Evolutionary conservation across 2,888 invertebrate genomes (phyloP), one percentile per base, ranked within the genome.

Genomic region (Teleogryllus oceanicus): DNA sequence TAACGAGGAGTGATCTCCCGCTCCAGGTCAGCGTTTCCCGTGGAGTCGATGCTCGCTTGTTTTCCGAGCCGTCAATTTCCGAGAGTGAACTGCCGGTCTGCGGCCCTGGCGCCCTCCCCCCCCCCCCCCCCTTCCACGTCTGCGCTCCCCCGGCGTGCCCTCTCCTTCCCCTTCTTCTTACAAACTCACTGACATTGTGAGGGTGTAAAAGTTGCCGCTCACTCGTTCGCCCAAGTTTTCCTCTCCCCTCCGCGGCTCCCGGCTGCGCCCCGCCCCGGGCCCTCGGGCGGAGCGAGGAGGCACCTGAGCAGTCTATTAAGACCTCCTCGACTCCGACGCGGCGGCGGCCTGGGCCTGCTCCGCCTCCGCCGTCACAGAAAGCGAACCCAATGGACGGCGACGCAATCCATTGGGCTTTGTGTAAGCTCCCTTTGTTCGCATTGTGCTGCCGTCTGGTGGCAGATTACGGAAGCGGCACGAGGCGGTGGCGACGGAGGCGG

Each of bases 31-130:
- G 62, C 62, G n/a, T 62, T 62, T 8, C 62, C 13, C n/a, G n/a
- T 62, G 16, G 62, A 37, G 62, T 62, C 62, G 62, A 62, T 62
- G 5, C n/a, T n/a, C 16, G 62, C 62, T 62, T 62, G n/a, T 62
- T 62, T 62, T 62, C 62, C 62, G n/a, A 62, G 62, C 62, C 62
- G 62, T 62, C 62, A 62, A 62, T 62, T 62, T 62, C n/a, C 62
- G 62, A 62, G 62, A n/a, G n/a, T 62, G 62, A 62, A n/a, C n/a
- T 13, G 62, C n/a, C 16, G 62, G 62, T 13, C 16, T 62, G 62
- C 16, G 13, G 62, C 16, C 16, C 16, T 62, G 62, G 24, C 24
- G 24, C 24, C 24, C 2, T 2, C 2, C 24, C 24, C 2, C 24
- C 2, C 24, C 16, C 16, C 13, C 5, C 4, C n/a, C n/a, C 62